Evolutionary conservation across 2,888 invertebrate genomes (phyloP), one percentile per base, ranked within the genome.

Genomic region (Electrophaes corylata): DNA sequence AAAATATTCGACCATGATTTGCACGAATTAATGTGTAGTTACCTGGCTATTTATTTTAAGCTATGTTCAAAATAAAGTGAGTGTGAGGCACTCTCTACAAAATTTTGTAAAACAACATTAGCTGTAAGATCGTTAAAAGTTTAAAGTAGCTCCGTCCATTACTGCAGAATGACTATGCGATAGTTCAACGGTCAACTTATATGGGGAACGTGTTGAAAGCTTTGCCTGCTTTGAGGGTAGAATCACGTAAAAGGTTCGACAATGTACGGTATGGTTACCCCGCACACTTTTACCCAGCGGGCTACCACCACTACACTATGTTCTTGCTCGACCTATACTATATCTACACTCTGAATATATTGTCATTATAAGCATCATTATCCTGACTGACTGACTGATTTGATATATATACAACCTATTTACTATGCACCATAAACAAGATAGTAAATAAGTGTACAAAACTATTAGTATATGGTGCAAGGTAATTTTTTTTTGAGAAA

Each of bases 71-170:
- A 72, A 69, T 72, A 75, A 58, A 60, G 46, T 54, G 50, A 55
- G 47, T 50, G 55, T 69, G 65, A 70, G 74, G 76, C 80, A 79
- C 84, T 84, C 76, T 72, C 79, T 69, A 71, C 73, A 70, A 66
- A 71, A 75, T 84, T 83, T 76, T 82, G 78, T 80, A 76, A 81
- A 75, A 79, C 79, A 77, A 79, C 81, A 84, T 86, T 85, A 86
- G 81, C 81, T 77, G 70, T 79, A 73, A 83, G 83, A 84, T 85
- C 86, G 86, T 88, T 89, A 87, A 86, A 88, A 86, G 80, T 87
- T 81, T 77, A 73, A 83, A 87, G 86, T 85, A 79, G 86, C 79
- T 78, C 64, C 83, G 81, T 88, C 86, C 89, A 89, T 89, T 89
- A 89, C 57, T 63, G 56, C 41, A 55, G 56, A 57, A 65, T 66